Evolutionary conservation across 2,113 vertebrate species (phyloP).

Genomic region (Xiphias gladius): DNA sequence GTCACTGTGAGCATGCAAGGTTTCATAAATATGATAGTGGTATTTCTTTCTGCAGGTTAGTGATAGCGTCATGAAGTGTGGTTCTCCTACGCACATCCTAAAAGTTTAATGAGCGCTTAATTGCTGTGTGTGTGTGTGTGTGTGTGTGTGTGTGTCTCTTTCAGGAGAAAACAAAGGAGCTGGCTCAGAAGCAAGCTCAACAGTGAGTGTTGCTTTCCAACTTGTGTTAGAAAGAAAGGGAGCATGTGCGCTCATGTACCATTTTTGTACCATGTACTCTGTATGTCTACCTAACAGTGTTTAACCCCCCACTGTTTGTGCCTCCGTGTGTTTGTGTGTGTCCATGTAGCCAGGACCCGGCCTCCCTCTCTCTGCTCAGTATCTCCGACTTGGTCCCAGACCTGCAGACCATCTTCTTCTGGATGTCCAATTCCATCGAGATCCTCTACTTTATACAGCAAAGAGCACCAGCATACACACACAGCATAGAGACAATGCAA

Average conservation of each 20-base stretch:
- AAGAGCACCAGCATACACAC: slow-evolving; percentile 91
- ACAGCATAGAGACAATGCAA: slow-evolving; percentile 91
- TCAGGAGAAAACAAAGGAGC: slow-evolving; percentile 95
- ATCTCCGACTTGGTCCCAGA: slow-evolving; percentile 92
- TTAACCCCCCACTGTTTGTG: slow-evolving; percentile 12
- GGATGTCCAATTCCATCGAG: slow-evolving; percentile 97
- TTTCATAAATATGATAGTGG: slow-evolving; percentile 46
- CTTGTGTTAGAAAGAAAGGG: slow-evolving; percentile 44
- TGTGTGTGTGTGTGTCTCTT: slow-evolving; percentile 58
- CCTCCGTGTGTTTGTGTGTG: slow-evolving; percentile 41
- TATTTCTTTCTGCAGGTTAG: slow-evolving; percentile 47
- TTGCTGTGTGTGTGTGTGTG: slow-evolving; percentile 62
- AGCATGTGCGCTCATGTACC: slow-evolving; percentile 17
- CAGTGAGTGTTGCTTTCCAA: slow-evolving; percentile 90
- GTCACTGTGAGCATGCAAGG: slow-evolving; percentile 9
- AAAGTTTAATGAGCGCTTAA: slow-evolving; percentile 83
- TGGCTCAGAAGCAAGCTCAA: slow-evolving; percentile 96
- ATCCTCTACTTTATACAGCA: slow-evolving; percentile 96
- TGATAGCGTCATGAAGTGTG: slow-evolving; percentile 29
- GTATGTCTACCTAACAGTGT: neutral
- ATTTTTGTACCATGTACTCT: neutral
- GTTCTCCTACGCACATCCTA: slow-evolving; percentile 68
- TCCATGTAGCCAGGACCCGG: slow-evolving; percentile 90
- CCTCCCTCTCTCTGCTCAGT: slow-evolving; percentile 85
- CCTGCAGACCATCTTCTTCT: slow-evolving; percentile 94